Percentiles rank a stretch among this genome's conserved stretches.
phyloP scores from a whole-genome alignment of 1,140 invertebrate genomes.

The Amyelois transitella region DNA sequence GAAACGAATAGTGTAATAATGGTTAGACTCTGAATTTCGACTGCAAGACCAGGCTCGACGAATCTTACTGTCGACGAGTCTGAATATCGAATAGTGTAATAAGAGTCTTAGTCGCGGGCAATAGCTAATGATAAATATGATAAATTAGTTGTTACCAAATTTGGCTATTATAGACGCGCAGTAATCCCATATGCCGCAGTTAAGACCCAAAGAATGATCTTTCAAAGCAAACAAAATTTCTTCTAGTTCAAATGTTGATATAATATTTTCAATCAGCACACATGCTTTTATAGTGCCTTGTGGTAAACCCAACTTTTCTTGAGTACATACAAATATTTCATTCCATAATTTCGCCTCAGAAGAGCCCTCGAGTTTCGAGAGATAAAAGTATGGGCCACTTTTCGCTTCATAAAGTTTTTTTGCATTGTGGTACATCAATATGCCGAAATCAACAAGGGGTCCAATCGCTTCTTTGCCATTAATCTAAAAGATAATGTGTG shows the following conservation, averaged over 20 bases:
- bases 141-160: constrained; percentile 72
- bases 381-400: constrained; percentile 80
- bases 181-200: constrained; percentile 87
- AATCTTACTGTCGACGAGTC: too few relatives aligned
- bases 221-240: constrained; percentile 80
- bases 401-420: constrained; percentile 68
- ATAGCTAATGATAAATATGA: constrained; percentile 6
- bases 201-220: constrained; percentile 82
- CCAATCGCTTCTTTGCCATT: constrained; percentile 80
- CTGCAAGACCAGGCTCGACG: too few relatives aligned
- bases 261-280: constrained; percentile 83
- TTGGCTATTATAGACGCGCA: constrained; percentile 82
- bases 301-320: constrained; percentile 75
- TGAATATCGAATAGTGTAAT: too few relatives aligned
- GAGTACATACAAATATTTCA: constrained; percentile 82
- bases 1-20: too few relatives aligned
- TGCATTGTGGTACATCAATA: constrained; percentile 81
- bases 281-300: constrained; percentile 81
- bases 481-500: constrained; percentile 68
- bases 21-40: too few relatives aligned
- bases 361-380: constrained; percentile 81
- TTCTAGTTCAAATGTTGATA: constrained; percentile 81
- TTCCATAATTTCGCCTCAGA: constrained; percentile 82
- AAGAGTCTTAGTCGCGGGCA: too few relatives aligned
- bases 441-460: constrained; percentile 80